Percentiles rank a stretch among this genome's conserved stretches.
Conservation (phyloP, 2,888 invertebrate genomes). For the Melanotus villosus region DNA sequence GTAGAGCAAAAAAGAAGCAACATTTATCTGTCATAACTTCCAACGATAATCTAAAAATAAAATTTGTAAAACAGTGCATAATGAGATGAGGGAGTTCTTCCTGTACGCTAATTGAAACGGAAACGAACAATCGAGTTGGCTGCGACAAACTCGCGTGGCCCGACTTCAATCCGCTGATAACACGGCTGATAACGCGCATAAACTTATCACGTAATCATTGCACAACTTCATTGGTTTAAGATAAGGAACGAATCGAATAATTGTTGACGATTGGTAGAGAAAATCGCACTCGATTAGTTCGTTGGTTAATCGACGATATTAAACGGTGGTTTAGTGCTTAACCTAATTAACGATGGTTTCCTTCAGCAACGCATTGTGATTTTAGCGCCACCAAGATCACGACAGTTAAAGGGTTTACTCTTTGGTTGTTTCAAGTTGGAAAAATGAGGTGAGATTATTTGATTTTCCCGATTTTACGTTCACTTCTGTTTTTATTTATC, state of each 20-base stretch:
- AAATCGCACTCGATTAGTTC: background rate
- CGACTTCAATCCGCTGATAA: constrained; percentile 58
- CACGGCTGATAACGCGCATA: constrained; percentile 51
- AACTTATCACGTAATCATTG: constrained; percentile 45
- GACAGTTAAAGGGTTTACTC: background rate
- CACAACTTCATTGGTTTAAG: constrained; percentile 18
- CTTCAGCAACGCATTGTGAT: background rate
- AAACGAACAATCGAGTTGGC: constrained; percentile 68
- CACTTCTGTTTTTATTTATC: no score
- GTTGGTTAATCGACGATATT: background rate
- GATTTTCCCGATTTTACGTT: no score
- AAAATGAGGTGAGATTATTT: constrained; percentile 8
- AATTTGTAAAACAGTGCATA: constrained; percentile 69
- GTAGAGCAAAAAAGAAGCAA: background rate
- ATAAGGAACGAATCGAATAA: constrained; percentile 4
- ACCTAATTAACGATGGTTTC: background rate
- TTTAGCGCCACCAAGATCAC: background rate
- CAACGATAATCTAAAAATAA: constrained; percentile 65
- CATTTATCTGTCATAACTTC: constrained; percentile 25
- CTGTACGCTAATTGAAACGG: constrained; percentile 69
- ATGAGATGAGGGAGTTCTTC: constrained; percentile 70
- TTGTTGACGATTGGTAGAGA: background rate
- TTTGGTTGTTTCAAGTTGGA: background rate
- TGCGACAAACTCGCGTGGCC: constrained; percentile 66
- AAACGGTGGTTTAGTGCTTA: background rate